phyloP scores from a whole-genome alignment of 2,888 invertebrate genomes.

The Galerucella pusilla region DNA sequence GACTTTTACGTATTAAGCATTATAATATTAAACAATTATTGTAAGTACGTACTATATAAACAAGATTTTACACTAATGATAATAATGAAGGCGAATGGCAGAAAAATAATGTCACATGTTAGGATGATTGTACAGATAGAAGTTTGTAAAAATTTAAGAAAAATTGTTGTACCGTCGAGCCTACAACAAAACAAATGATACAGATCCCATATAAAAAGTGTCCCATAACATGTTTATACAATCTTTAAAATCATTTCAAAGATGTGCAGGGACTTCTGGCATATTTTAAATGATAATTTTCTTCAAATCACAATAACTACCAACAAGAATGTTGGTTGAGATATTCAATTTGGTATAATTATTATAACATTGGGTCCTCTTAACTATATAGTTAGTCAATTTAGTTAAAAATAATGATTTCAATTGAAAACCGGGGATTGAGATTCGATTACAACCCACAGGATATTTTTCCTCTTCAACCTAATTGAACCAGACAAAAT shows the following conservation, averaged over 20 bases:
- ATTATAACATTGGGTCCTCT: no score
- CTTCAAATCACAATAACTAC: no score
- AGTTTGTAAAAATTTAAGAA: slow-evolving; percentile 63
- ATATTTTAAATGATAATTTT: no score
- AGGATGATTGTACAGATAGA: slow-evolving; percentile 67
- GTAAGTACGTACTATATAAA: slow-evolving; percentile 67
- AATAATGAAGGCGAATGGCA: slow-evolving; percentile 63
- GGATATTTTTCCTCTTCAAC: no score
- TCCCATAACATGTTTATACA: not conserved
- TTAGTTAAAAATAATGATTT: no score
- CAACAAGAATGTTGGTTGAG: no score
- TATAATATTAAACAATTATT: slow-evolving; percentile 64
- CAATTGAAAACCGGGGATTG: no score
- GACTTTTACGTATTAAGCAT: slow-evolving; percentile 65
- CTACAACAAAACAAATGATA: not conserved
- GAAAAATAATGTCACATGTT: slow-evolving; percentile 51
- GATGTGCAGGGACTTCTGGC: no score
- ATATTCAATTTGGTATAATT: no score
- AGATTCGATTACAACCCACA: no score
- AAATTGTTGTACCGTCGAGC: slow-evolving; percentile 63
- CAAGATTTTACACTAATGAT: slow-evolving; percentile 68
- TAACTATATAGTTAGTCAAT: no score
- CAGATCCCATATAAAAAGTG: slow-evolving; percentile 21
- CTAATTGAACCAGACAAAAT: not conserved
- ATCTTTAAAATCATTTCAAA: not conserved